Conservation (phyloP, 2,113 vertebrate genomes). For the Trematocara macrostoma region DNA sequence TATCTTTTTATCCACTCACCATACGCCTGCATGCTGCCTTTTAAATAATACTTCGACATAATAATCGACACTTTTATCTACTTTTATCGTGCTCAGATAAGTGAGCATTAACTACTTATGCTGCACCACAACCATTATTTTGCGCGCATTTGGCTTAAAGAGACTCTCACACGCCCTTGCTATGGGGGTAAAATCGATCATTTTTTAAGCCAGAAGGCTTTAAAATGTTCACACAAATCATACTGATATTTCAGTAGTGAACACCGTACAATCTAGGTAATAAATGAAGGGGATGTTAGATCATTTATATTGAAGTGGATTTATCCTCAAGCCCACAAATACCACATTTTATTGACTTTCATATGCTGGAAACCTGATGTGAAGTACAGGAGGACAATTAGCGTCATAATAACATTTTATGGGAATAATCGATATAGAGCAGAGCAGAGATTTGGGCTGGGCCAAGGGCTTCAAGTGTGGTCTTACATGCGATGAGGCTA, state of each 20-base stretch:
- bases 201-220: slow-evolving; percentile 50
- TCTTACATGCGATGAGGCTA: slow-evolving; percentile 32
- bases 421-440: slow-evolving; percentile 58
- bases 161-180: slow-evolving; percentile 44
- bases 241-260: slow-evolving; percentile 16
- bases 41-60: neutral
- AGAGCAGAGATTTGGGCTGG: slow-evolving; percentile 18
- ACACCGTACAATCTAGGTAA: neutral
- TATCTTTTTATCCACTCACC: slow-evolving; percentile 34
- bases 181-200: slow-evolving; percentile 24
- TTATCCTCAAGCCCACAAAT: slow-evolving; percentile 52
- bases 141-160: slow-evolving; percentile 41
- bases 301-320: slow-evolving; percentile 51
- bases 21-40: neutral
- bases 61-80: slow-evolving; percentile 41
- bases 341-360: slow-evolving; percentile 69
- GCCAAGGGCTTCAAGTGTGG: slow-evolving; percentile 74
- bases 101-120: slow-evolving; percentile 57
- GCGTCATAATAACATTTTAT: slow-evolving; percentile 60
- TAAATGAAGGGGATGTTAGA: slow-evolving; percentile 43
- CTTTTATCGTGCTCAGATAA: slow-evolving; percentile 31
- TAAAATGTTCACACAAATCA: slow-evolving; percentile 34
- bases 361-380: slow-evolving; percentile 46
- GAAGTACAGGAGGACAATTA: slow-evolving; percentile 60
- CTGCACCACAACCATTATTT: slow-evolving; percentile 34